A percentile compares a stretch with the other conserved stretches of the same genome.
phyloP scores from a whole-genome alignment of 2,888 invertebrate species.

The Melangyna quadrimaculata region DNA sequence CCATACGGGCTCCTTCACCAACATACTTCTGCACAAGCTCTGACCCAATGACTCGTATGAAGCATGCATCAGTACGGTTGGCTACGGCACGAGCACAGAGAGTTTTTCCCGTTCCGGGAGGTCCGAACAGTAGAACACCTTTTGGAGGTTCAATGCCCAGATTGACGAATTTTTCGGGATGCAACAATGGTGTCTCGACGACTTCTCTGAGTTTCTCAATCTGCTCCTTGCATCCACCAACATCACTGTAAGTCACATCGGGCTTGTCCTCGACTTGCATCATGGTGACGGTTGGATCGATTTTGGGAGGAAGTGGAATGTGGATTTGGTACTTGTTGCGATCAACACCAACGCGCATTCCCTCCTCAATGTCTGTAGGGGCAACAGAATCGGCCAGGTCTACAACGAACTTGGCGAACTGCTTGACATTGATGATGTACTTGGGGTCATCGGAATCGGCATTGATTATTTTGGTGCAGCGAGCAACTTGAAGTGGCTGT shows the following conservation, averaged over 20 bases:
- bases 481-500: constrained; percentile 96
- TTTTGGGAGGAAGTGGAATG: constrained; percentile 99
- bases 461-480: constrained; percentile 99
- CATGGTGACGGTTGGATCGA: constrained; percentile 99
- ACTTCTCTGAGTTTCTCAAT: constrained; percentile 99
- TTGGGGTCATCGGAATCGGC: constrained; percentile 98
- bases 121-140: constrained; percentile 98
- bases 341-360: constrained; percentile 98
- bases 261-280: constrained; percentile 99
- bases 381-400: constrained; percentile 98
- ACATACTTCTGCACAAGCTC: constrained; percentile 95
- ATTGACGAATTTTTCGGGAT: constrained; percentile 99
- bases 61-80: constrained; percentile 99
- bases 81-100: constrained; percentile 99
- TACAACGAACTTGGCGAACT: constrained; percentile 99
- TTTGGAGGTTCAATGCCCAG: constrained; percentile 99
- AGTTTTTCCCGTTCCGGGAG: constrained; percentile 99
- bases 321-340: constrained; percentile 99
- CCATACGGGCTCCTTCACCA: constrained; percentile 99
- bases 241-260: constrained; percentile 99
- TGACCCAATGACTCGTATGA: constrained; percentile 98
- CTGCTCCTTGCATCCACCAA: constrained; percentile 99
- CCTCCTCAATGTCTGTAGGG: constrained; percentile 99
- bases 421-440: constrained; percentile 99
- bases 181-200: constrained; percentile 95